phyloP scores from a whole-genome alignment of 2,113 vertebrate genomes.

The Brachionichthys hirsutus region DNA sequence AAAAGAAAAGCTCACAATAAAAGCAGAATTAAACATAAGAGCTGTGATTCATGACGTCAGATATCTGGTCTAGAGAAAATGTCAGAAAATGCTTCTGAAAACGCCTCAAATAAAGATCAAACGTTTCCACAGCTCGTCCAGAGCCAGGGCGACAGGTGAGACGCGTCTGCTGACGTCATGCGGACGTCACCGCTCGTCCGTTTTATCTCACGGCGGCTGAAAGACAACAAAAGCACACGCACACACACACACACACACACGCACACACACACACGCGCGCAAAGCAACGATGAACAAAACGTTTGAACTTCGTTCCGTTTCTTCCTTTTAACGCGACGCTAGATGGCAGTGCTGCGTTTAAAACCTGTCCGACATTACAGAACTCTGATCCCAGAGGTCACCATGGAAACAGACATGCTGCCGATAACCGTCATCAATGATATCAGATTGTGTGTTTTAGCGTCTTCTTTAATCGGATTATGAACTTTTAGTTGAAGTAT shows the following conservation, averaged over 20 bases:
- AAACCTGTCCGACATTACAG: too few species aligned
- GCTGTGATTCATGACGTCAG: conserved; percentile 33
- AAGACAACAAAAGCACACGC: conserved; percentile 22
- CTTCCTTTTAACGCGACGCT: not conserved
- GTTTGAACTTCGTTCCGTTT: not conserved
- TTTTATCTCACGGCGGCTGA: conserved; percentile 65
- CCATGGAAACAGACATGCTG: too few species aligned
- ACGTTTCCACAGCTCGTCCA: conserved; percentile 16
- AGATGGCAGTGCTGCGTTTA: conserved; percentile 9
- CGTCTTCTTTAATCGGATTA: too few species aligned
- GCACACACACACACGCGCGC: too few species aligned
- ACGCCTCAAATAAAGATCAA: not conserved
- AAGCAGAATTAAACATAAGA: conserved; percentile 5
- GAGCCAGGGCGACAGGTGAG: conserved; percentile 9
- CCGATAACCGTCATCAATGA: too few species aligned
- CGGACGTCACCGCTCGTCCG: not conserved
- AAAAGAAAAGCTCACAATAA: not conserved
- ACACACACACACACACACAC: too few species aligned
- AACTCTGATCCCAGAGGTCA: too few species aligned
- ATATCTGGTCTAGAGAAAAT: too few species aligned
- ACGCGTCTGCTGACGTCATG: conserved; percentile 8
- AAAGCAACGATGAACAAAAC: not conserved
- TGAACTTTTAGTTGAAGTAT: too few species aligned
- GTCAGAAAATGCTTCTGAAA: conserved; percentile 7
- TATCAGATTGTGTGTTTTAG: too few species aligned